Percentiles rank a stretch among this genome's conserved stretches.
These are phyloP conservation scores for Gryllus longicercus DNA, from an alignment of 2,888 invertebrate species.

Conservation along the genomic window DNA sequence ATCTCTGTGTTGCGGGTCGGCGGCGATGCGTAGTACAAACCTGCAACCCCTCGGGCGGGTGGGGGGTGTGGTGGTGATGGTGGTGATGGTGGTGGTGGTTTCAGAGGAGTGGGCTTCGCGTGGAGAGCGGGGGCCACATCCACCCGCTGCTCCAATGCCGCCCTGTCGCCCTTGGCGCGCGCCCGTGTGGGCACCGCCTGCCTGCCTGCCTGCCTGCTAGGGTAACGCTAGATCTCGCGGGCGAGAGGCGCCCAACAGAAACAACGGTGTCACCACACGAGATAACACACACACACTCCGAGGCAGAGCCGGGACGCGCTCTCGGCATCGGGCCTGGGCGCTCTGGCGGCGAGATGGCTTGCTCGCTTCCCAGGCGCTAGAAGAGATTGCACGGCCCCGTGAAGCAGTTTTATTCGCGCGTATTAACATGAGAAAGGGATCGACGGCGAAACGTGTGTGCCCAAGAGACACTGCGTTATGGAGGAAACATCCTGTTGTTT, in stretches of 20 bases:
- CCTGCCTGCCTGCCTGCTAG: slow-evolving; percentile 4
- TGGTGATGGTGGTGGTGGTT: neutral
- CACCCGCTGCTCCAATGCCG: neutral
- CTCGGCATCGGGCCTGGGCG: too few relatives aligned
- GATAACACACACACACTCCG: neutral
- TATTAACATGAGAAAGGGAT: too few relatives aligned
- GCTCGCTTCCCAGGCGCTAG: neutral
- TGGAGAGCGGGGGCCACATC: neutral
- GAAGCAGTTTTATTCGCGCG: too few relatives aligned
- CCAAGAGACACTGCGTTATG: too few relatives aligned
- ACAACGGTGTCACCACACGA: neutral
- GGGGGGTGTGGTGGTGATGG: neutral
- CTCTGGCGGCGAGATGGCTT: too few relatives aligned
- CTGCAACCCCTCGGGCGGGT: slow-evolving; percentile 5
- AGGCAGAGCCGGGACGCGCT: neutral
- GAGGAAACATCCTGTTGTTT: too few relatives aligned
- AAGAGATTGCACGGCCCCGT: neutral
- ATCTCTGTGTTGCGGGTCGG: neutral
- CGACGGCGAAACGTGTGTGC: too few relatives aligned
- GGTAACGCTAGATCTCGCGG: slow-evolving; percentile 4
- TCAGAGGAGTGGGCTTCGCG: neutral
- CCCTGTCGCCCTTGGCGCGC: neutral
- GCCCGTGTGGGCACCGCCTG: neutral
- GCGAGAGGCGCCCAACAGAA: slow-evolving; percentile 17
- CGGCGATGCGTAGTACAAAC: slow-evolving; percentile 2